Conservation (phyloP, 2,797 vertebrate genomes). For the Myotis pilosus region DNA sequence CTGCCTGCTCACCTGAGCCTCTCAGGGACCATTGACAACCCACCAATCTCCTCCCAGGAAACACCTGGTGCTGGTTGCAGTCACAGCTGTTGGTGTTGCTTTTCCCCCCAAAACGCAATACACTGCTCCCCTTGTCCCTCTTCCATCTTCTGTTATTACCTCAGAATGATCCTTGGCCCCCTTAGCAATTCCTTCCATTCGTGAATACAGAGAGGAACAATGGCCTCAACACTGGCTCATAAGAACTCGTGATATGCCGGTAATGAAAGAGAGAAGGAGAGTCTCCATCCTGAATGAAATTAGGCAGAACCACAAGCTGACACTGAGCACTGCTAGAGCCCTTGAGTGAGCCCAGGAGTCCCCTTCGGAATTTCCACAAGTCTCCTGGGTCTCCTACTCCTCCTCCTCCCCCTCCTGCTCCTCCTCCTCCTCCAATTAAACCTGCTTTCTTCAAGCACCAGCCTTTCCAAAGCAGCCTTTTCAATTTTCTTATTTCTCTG, state of each 20-base stretch:
- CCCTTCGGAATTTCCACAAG: conserved; percentile 61
- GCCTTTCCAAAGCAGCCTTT: conserved; percentile 59
- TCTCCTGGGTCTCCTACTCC: conserved; percentile 47
- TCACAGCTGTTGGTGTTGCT: background rate
- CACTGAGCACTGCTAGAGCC: background rate
- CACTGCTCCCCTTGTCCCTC: background rate
- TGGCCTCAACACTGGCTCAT: conserved; percentile 37
- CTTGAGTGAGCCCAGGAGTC: conserved; percentile 53
- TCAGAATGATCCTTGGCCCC: background rate
- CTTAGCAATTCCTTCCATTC: conserved; percentile 18
- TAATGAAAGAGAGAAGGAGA: conserved; percentile 53
- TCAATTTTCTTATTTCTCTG: conserved; percentile 64
- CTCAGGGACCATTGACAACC: background rate
- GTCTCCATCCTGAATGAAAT: conserved; percentile 66
- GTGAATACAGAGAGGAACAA: conserved; percentile 59
- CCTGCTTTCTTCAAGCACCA: conserved; percentile 61
- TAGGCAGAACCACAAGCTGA: conserved; percentile 46
- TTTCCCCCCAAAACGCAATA: background rate
- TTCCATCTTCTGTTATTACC: background rate
- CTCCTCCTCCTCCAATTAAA: conserved; percentile 68
- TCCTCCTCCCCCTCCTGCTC: conserved; percentile 51
- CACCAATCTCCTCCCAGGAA: background rate
- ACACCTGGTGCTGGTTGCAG: background rate
- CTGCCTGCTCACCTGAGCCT: background rate
- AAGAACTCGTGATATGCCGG: conserved; percentile 53